Evolutionary conservation across 2,113 vertebrate species (phyloP).

Genomic region (Lepisosteus oculatus): DNA sequence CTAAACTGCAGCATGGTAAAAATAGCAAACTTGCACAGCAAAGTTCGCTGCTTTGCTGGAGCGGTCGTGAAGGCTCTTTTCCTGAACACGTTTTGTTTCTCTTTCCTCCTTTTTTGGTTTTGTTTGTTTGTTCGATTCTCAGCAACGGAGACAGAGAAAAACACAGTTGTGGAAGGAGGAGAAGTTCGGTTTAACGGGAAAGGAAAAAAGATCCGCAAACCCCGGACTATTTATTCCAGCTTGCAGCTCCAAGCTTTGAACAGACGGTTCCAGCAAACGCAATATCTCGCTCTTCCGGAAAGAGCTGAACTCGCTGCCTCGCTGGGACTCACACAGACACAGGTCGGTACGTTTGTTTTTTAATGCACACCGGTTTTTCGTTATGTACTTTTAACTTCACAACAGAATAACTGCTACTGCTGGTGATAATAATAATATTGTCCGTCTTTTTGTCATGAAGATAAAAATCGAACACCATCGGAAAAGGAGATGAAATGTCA

Average conservation of each 20-base stretch:
- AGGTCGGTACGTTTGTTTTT: constrained; percentile 69
- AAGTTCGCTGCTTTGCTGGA: constrained; percentile 67
- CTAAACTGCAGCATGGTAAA: constrained; percentile 89
- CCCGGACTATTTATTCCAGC: constrained; percentile 98
- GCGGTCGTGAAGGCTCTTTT: constrained; percentile 58
- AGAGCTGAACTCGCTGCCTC: constrained; percentile 95
- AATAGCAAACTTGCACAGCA: constrained; percentile 78
- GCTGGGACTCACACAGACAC: constrained; percentile 96
- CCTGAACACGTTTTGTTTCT: neutral
- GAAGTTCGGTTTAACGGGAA: constrained; percentile 98
- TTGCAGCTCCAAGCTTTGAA: constrained; percentile 96
- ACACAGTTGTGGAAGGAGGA: constrained; percentile 95
- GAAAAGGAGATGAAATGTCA: too few species aligned
- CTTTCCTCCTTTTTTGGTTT: neutral
- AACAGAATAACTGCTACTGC: too few species aligned
- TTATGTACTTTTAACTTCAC: too few species aligned
- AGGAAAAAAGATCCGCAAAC: constrained; percentile 98
- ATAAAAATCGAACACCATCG: too few species aligned
- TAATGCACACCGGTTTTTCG: neutral
- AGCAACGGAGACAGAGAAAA: constrained; percentile 89
- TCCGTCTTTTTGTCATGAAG: too few species aligned
- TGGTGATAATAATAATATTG: too few species aligned
- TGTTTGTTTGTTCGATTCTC: constrained; percentile 32
- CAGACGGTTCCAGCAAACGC: constrained; percentile 96
- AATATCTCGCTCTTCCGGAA: constrained; percentile 95